A percentile compares a stretch with the other conserved stretches of the same genome.
Evolutionary conservation across 2,113 vertebrate species (phyloP).

Genomic region (Erinaceus europaeus): DNA sequence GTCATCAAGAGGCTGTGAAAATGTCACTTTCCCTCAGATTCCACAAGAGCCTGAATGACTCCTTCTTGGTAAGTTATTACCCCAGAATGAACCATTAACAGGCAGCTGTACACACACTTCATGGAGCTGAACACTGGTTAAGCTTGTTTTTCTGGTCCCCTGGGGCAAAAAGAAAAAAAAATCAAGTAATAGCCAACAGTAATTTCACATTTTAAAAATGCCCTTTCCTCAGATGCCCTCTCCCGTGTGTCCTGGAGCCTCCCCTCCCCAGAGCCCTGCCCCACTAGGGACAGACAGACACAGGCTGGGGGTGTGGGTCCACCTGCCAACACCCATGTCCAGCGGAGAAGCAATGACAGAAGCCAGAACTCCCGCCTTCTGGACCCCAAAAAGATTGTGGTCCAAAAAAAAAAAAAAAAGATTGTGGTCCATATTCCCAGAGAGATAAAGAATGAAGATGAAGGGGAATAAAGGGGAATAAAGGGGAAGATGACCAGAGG

Average conservation of each 20-base stretch:
- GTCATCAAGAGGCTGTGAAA: slow-evolving; percentile 7
- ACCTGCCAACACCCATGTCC: too few species aligned
- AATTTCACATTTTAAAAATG: slow-evolving; percentile 55
- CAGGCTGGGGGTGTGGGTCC: too few species aligned
- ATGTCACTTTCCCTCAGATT: not conserved
- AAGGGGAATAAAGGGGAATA: too few species aligned
- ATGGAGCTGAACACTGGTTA: slow-evolving; percentile 60
- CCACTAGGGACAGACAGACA: too few species aligned
- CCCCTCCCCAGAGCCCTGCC: not conserved
- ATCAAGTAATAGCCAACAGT: slow-evolving; percentile 32
- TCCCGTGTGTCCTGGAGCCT: too few species aligned
- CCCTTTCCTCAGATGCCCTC: slow-evolving; percentile 7
- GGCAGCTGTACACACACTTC: slow-evolving; percentile 49
- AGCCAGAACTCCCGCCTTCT: too few species aligned
- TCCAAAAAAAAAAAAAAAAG: too few species aligned
- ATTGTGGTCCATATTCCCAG: too few species aligned
- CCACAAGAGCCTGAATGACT: slow-evolving; percentile 2
- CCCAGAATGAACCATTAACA: slow-evolving; percentile 22
- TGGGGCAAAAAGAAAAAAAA: slow-evolving; percentile 37
- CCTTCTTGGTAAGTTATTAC: slow-evolving; percentile 38
- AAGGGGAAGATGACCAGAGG: too few species aligned
- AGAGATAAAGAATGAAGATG: too few species aligned
- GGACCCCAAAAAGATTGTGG: too few species aligned
- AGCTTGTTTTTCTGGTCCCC: slow-evolving; percentile 69
- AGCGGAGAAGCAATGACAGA: too few species aligned